Percentiles rank a stretch among this genome's conserved stretches.
Conservation (phyloP, 2,113 vertebrate species). For the Lichenostomus cassidix region DNA sequence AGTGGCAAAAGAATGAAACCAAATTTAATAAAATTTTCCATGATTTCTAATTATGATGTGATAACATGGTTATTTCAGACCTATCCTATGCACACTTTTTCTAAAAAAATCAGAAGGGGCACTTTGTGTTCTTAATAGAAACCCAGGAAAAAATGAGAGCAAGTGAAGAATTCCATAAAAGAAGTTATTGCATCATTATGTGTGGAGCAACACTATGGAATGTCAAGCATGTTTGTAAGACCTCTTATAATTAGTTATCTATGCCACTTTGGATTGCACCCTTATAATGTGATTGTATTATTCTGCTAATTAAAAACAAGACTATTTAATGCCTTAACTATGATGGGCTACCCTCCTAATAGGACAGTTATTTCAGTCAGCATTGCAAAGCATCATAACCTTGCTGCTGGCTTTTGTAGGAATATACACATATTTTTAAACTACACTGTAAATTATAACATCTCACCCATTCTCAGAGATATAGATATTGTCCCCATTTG, state of each 20-base stretch:
- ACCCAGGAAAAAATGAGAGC: not conserved
- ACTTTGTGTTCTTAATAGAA: not conserved
- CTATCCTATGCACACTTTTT: not conserved
- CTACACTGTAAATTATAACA: not conserved
- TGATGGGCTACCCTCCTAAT: not conserved
- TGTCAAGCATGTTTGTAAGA: not conserved
- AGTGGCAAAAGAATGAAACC: not conserved
- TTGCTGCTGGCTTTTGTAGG: not conserved
- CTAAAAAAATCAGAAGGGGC: not conserved
- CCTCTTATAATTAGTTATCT: not conserved
- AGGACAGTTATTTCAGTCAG: not conserved
- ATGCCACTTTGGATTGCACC: not conserved
- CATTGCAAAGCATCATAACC: not conserved
- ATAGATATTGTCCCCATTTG: not conserved
- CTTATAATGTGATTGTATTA: not conserved
- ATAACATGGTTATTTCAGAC: not conserved
- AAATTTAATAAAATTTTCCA: not conserved
- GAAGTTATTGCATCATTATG: not conserved
- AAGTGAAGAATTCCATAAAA: not conserved
- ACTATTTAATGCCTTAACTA: not conserved
- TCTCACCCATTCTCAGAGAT: not conserved
- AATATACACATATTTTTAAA: not conserved
- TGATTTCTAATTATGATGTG: not conserved
- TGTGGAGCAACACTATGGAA: not conserved
- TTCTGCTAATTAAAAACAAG: not conserved